A percentile compares a stretch with the other conserved stretches of the same genome.
These are phyloP conservation scores for Agonopterix heracliana DNA, from an alignment of 2,888 invertebrate genomes.

Conservation along the genomic window DNA sequence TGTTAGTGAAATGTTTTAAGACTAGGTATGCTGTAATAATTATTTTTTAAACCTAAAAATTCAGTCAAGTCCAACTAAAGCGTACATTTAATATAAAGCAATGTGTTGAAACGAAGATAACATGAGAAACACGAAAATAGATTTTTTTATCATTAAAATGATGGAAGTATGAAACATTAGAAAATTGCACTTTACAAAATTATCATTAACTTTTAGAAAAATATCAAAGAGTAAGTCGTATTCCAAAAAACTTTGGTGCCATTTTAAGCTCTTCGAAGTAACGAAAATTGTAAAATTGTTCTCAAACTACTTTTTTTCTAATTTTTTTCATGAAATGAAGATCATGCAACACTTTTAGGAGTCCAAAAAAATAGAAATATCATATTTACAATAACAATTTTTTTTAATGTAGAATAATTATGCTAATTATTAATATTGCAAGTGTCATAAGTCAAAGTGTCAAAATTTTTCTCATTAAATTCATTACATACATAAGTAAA, in stretches of 20 bases:
- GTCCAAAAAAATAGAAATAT: conserved; percentile 26
- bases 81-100: conserved; percentile 24
- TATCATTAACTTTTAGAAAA: conserved; percentile 16
- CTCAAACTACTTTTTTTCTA: conserved; percentile 7
- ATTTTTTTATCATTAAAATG: not conserved
- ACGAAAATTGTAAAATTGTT: conserved; percentile 10
- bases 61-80: conserved; percentile 58
- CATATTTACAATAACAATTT: conserved; percentile 55
- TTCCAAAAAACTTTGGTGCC: conserved; percentile 26
- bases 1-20: conserved; percentile 33
- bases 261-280: conserved; percentile 39
- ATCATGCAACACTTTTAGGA: conserved; percentile 23
- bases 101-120: not conserved
- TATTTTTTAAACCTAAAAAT: conserved; percentile 48
- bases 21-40: conserved; percentile 35
- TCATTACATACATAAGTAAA: conserved; percentile 25
- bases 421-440: conserved; percentile 59
- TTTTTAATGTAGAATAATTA: conserved; percentile 25
- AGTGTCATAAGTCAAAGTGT: conserved; percentile 51
- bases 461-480: conserved; percentile 17
- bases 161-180: not conserved
- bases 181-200: conserved; percentile 2
- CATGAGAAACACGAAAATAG: not conserved
- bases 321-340: conserved; percentile 21
- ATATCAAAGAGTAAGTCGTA: conserved; percentile 22